Base-by-base conservation (phyloP, 2,113 vertebrate species). In the Daubentonia madagascariensis region DNA sequence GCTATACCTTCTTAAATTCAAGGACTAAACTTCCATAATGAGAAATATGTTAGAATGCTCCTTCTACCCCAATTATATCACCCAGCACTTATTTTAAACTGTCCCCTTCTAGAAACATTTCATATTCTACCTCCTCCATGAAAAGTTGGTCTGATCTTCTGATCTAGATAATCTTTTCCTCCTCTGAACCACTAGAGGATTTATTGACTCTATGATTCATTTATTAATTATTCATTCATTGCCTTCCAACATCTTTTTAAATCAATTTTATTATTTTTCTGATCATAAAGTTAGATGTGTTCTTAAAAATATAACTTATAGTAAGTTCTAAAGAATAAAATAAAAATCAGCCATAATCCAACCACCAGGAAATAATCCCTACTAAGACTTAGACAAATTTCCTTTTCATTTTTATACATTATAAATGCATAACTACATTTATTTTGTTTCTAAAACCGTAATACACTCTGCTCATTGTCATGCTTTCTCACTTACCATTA, bases 201-300 rank as follows among this genome's bases (percentile, higher is more conserved):
- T 96, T 96, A 81, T 57, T 81, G 45, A 83, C 45, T 92, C 52
- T 86, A 32, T 83, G 68, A 90, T 72, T 92, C 81, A 43, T 73
- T 83, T 84, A 96, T 89, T 73, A 91, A 70, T 89, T 85, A 96
- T 94, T 96, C 93, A 92, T 96, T 84, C 68, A 92, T 72, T 86
- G 25, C 79, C n/a, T 94, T 97, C 76, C 32, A 79, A 79, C 23
- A 87, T 80, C 48, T 89, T 94, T 97, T 96, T 68, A 94, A 96
- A 92, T 95, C 65, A 94, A 73, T 92, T 96, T 94, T 97, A 97
- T 96, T 87, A 96, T 95, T 95, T 93, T 96, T 96, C 30, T 95
- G 37, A 97, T 79, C 57, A 87, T 90, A 94, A 96, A 94, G 78
- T 63, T 87, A 90, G 90, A 95, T 92, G 54, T 57, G 0, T 91